Evolutionary conservation across 2,888 invertebrate genomes (phyloP).

Genomic region (Lithophane ornitopus): DNA sequence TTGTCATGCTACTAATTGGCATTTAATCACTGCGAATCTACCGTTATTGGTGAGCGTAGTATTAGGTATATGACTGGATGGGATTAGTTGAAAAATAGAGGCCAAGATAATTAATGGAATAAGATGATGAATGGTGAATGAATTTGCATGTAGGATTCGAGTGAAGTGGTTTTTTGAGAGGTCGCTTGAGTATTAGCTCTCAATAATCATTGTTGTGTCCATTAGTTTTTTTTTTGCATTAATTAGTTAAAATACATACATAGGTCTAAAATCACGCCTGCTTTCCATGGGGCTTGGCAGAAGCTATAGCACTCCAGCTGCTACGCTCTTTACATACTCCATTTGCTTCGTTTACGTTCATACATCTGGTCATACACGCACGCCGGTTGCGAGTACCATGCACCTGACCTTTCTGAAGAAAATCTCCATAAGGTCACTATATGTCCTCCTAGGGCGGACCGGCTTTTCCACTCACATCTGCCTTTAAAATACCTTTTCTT

Average conservation of each 20-base stretch:
- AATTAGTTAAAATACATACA: not conserved
- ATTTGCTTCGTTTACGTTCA: too few relatives aligned
- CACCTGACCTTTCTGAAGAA: too few relatives aligned
- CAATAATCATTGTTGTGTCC: not conserved
- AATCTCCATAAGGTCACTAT: too few relatives aligned
- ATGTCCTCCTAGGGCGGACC: too few relatives aligned
- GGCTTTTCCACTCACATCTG: too few relatives aligned
- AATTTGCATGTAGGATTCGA: not conserved
- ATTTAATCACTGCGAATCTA: slow-evolving; percentile 9
- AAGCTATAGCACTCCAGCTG: too few relatives aligned
- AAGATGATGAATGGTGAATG: not conserved
- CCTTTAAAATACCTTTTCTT: too few relatives aligned
- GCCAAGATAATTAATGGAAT: not conserved
- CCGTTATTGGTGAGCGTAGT: not conserved
- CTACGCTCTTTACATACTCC: too few relatives aligned
- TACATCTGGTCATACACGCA: too few relatives aligned
- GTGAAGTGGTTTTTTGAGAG: not conserved
- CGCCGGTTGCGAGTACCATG: too few relatives aligned
- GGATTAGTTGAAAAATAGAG: not conserved
- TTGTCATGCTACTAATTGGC: slow-evolving; percentile 5
- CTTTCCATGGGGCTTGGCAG: too few relatives aligned
- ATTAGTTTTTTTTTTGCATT: not conserved
- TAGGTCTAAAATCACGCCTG: too few relatives aligned
- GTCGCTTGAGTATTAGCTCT: not conserved
- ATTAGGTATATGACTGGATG: not conserved